These are phyloP conservation scores for Thamnophis sirtalis DNA, from an alignment of 2,113 vertebrate species.

Conservation along the genomic window DNA sequence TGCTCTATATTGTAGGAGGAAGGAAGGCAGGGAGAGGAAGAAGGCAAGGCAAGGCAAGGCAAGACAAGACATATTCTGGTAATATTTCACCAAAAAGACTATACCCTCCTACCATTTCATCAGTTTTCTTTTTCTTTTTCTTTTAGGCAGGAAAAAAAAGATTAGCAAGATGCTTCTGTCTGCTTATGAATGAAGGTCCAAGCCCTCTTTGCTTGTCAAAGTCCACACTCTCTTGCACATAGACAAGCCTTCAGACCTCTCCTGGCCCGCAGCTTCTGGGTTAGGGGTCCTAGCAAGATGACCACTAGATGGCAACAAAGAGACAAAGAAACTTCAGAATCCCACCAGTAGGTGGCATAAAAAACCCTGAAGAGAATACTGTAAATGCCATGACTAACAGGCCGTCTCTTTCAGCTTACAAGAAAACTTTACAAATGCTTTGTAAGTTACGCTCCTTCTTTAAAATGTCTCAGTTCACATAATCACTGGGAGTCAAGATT, in stretches of 20 bases:
- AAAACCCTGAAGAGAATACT: background rate
- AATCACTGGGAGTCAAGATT: background rate
- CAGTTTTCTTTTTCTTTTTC: background rate
- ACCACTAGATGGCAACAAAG: background rate
- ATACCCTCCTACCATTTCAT: background rate
- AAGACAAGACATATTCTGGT: background rate
- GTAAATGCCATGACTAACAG: background rate
- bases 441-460: background rate
- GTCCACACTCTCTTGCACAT: background rate
- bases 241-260: background rate
- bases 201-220: background rate
- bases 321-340: background rate
- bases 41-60: no score
- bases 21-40: no score
- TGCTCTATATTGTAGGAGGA: background rate
- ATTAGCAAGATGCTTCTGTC: background rate
- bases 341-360: background rate
- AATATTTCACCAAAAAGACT: background rate
- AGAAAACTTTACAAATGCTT: background rate
- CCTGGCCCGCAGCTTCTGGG: background rate
- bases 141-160: background rate
- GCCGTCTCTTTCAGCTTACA: background rate
- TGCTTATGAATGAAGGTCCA: background rate
- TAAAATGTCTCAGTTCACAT: background rate
- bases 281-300: background rate